phyloP scores from a whole-genome alignment of 2,797 vertebrate species.

The Iguana delicatissima region DNA sequence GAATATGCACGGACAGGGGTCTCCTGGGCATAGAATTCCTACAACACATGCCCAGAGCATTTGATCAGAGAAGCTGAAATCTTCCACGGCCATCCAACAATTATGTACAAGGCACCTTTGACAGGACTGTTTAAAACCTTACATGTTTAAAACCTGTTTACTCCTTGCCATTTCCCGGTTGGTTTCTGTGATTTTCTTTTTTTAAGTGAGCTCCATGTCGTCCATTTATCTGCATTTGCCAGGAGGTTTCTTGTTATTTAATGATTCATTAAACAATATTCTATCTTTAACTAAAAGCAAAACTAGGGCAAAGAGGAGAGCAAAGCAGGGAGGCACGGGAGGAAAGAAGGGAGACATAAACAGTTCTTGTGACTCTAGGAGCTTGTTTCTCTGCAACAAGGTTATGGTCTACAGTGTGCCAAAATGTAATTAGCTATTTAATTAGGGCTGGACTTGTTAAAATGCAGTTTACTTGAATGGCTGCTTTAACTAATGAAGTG shows the following conservation, averaged over 20 bases:
- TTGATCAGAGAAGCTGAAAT: neutral
- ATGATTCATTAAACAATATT: constrained; percentile 58
- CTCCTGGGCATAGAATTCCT: neutral
- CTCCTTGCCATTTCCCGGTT: constrained; percentile 40
- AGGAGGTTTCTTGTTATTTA: constrained; percentile 49
- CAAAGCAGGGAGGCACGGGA: neutral
- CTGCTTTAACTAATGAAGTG: constrained; percentile 53
- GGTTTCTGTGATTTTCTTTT: constrained; percentile 34
- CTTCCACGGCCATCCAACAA: neutral
- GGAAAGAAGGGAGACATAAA: neutral
- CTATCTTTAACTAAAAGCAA: constrained; percentile 57
- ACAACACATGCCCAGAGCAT: neutral
- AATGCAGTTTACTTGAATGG: constrained; percentile 59
- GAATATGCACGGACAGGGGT: neutral
- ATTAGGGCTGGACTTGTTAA: constrained; percentile 64
- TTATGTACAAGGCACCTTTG: neutral
- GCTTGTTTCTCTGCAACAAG: constrained; percentile 24
- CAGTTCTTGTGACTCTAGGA: constrained; percentile 13
- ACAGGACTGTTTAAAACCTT: neutral
- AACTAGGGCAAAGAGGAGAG: neutral
- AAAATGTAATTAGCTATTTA: constrained; percentile 68
- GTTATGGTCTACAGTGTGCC: constrained; percentile 29
- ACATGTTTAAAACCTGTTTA: neutral
- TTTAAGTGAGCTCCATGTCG: constrained; percentile 20
- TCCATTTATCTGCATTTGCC: constrained; percentile 1